Conservation (phyloP, 1,140 invertebrate species). For the Planococcus citri region DNA sequence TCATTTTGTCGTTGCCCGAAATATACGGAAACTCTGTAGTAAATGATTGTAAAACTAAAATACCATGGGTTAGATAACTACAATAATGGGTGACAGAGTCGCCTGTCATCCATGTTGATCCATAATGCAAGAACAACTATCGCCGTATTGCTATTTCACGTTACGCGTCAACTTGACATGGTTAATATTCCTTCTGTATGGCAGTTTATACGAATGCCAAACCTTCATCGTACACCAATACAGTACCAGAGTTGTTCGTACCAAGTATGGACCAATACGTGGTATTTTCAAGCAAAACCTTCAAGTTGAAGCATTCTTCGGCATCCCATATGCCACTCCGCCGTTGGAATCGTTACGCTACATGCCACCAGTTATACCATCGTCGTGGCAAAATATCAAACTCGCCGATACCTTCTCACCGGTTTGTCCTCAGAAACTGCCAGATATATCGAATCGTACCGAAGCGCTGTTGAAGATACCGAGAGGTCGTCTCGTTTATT, state of each 20-base stretch:
- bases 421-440: conserved; percentile 78
- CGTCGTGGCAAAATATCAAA: conserved; percentile 69
- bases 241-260: conserved; percentile 63
- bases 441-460: conserved; percentile 51
- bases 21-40: not conserved
- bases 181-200: conserved; percentile 32
- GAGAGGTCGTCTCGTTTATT: conserved; percentile 59
- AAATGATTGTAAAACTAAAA: not conserved
- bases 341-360: conserved; percentile 65
- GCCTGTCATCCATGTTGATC: not conserved
- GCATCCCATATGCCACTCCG: conserved; percentile 82
- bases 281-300: conserved; percentile 64
- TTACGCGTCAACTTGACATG: conserved; percentile 36
- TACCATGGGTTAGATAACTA: not conserved
- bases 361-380: conserved; percentile 86
- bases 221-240: conserved; percentile 47
- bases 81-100: not conserved
- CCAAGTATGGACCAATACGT: conserved; percentile 73
- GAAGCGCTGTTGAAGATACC: conserved; percentile 64
- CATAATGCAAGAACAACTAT: conserved; percentile 9
- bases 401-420: conserved; percentile 67
- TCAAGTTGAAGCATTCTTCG: conserved; percentile 84
- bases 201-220: conserved; percentile 31
- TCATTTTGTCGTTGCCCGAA: too few species aligned
- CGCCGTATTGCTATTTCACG: conserved; percentile 20